Percentiles rank a stretch among this genome's conserved stretches.
Conservation (phyloP, 2,113 vertebrate species). For the Calcarius ornatus region DNA sequence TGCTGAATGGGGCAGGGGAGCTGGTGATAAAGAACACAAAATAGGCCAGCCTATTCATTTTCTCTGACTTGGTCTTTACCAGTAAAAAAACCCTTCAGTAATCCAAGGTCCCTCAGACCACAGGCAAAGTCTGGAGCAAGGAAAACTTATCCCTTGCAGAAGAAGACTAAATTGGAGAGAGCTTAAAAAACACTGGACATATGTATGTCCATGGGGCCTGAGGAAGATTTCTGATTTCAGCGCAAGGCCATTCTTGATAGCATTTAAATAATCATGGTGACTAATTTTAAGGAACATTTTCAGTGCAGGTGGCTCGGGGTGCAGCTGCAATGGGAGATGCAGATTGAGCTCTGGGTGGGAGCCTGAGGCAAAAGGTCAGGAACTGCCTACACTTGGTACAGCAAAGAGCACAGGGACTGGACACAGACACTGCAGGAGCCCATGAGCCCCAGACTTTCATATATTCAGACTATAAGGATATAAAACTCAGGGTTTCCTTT, state of each 20-base stretch:
- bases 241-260: background rate
- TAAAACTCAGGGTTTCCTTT: background rate
- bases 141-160: background rate
- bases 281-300: background rate
- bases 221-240: background rate
- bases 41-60: background rate
- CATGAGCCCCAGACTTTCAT: background rate
- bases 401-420: background rate
- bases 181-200: background rate
- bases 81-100: background rate
- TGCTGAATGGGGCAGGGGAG: background rate
- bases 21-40: background rate
- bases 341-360: background rate
- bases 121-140: background rate
- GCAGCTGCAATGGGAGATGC: background rate
- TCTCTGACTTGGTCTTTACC: background rate
- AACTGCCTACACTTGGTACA: background rate
- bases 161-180: background rate
- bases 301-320: background rate
- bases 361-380: background rate
- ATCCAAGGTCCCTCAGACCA: background rate
- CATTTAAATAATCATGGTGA: background rate
- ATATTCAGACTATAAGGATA: no score
- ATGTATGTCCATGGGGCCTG: fast-evolving
- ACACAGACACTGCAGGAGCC: background rate